Conservation (phyloP, 1,140 invertebrate genomes). For the Euborellia annulipes region DNA sequence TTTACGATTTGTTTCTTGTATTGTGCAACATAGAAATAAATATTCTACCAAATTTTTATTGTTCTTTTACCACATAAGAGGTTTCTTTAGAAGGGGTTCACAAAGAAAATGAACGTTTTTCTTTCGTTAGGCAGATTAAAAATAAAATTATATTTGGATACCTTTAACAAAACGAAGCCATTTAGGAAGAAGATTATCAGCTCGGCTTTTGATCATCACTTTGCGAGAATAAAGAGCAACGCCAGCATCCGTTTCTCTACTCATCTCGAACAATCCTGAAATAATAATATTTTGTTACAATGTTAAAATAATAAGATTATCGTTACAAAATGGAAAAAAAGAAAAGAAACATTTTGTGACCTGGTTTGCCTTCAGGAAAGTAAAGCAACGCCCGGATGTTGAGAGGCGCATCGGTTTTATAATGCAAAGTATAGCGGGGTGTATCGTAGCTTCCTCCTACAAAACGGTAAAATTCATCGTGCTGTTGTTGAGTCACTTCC, state of each 20-base stretch:
- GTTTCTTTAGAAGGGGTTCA: no score
- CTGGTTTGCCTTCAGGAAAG: conserved; percentile 78
- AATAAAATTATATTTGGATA: no score
- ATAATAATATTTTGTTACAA: conserved; percentile 10
- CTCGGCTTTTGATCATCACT: conserved; percentile 75
- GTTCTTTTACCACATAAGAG: no score
- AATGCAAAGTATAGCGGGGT: conserved; percentile 71
- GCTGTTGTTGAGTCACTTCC: conserved; percentile 67
- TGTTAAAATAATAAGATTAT: conserved; percentile 1
- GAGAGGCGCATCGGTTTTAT: conserved; percentile 75
- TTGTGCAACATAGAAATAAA: no score
- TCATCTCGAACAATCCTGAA: conserved; percentile 69
- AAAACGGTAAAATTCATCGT: conserved; percentile 82
- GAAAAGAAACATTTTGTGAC: conserved; percentile 14
- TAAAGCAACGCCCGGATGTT: conserved; percentile 84
- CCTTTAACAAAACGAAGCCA: conserved; percentile 90
- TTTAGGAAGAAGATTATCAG: conserved; percentile 81
- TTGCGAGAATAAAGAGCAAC: conserved; percentile 82
- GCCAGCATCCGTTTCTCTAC: conserved; percentile 60
- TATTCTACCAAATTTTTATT: no score
- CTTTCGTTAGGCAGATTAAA: no score
- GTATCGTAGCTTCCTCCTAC: conserved; percentile 70
- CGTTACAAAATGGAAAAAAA: no score
- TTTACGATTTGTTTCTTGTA: no score
- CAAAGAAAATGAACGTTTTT: no score